Conservation (phyloP, 1,140 invertebrate species). For the Acromyrmex echinatior region DNA sequence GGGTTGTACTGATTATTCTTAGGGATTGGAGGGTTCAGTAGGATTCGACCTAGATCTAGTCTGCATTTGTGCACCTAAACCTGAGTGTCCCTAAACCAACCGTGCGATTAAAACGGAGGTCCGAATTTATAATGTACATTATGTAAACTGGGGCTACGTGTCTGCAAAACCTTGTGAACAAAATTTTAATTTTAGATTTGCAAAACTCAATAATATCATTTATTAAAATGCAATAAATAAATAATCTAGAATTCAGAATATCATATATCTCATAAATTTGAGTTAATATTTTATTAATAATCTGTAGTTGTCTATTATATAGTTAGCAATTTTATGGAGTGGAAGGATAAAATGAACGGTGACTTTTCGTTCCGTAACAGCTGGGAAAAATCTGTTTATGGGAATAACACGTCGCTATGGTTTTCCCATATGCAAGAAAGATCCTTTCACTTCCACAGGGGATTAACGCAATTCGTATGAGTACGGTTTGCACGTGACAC, state of each 20-base stretch:
- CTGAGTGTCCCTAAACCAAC: slow-evolving; percentile 51
- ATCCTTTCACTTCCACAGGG: slow-evolving; percentile 57
- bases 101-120: slow-evolving; percentile 76
- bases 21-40: slow-evolving; percentile 49
- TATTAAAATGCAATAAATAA: slow-evolving; percentile 32
- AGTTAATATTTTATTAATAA: slow-evolving; percentile 18
- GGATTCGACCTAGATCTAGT: slow-evolving; percentile 76
- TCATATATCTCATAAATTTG: not conserved
- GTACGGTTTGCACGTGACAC: slow-evolving; percentile 57
- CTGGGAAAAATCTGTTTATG: slow-evolving; percentile 47
- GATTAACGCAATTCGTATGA: slow-evolving; percentile 72
- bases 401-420: slow-evolving; percentile 11
- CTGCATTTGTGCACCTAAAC: slow-evolving; percentile 69
- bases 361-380: slow-evolving; percentile 33
- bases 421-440: slow-evolving; percentile 41
- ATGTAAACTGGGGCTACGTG: slow-evolving; percentile 78
- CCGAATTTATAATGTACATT: slow-evolving; percentile 85
- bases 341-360: not conserved
- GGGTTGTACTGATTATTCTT: slow-evolving; percentile 53
- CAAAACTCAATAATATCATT: slow-evolving; percentile 59
- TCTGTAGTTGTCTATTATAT: not conserved
- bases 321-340: not conserved
- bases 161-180: slow-evolving; percentile 64
- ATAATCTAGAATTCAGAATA: not conserved
- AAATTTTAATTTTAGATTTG: slow-evolving; percentile 79